These are phyloP conservation scores for Agraylea sexmaculata DNA, from an alignment of 1,140 invertebrate genomes.

Conservation along the genomic window DNA sequence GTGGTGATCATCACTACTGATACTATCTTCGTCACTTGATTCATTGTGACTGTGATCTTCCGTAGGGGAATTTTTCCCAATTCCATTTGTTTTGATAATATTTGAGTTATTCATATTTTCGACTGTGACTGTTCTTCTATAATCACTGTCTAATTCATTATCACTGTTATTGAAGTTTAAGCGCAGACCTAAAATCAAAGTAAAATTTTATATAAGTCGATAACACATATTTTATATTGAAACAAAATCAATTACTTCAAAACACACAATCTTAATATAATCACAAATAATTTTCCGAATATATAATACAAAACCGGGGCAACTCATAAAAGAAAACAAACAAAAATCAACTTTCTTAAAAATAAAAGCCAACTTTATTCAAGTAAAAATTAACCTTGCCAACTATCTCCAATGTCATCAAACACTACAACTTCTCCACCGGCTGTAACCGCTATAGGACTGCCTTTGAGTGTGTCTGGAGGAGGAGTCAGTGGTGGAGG, in stretches of 20 bases:
- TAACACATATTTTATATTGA: neutral
- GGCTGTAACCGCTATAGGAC: constrained; percentile 44
- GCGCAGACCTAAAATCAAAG: constrained; percentile 32
- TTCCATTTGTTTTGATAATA: constrained; percentile 21
- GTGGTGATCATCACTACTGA: constrained; percentile 24
- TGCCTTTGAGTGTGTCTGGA: constrained; percentile 34
- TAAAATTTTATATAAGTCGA: constrained; percentile 12
- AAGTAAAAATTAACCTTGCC: constrained; percentile 37
- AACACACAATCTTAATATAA: no score
- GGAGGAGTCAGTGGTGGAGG: constrained; percentile 33
- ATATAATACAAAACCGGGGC: no score
- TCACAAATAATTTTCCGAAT: no score
- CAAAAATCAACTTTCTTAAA: neutral
- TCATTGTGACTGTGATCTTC: constrained; percentile 25
- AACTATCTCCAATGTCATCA: constrained; percentile 67
- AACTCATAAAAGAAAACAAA: neutral
- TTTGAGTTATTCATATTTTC: constrained; percentile 38
- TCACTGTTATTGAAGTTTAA: constrained; percentile 39
- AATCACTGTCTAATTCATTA: constrained; percentile 37
- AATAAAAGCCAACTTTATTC: neutral
- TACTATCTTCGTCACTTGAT: constrained; percentile 25
- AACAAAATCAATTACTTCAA: no score
- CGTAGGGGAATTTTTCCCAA: constrained; percentile 15
- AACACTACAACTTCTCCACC: constrained; percentile 68
- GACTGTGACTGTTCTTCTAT: constrained; percentile 40